Percentiles rank a stretch among this genome's conserved stretches.
Conservation (phyloP, 2,797 vertebrate species). For the Sebastes goodei region DNA sequence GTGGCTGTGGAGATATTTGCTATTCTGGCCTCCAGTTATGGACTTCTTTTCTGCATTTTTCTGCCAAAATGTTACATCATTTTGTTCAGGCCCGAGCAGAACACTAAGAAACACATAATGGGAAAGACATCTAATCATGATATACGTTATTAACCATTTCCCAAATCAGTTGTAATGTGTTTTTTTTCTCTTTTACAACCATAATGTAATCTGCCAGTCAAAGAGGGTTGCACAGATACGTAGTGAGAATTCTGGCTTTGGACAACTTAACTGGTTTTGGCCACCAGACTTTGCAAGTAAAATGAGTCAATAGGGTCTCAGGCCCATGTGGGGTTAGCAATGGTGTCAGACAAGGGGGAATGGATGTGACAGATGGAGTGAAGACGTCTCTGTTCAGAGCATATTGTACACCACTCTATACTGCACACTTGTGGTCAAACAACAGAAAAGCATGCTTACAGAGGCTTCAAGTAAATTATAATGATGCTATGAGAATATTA, state of each 20-base stretch:
- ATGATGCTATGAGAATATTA: background rate
- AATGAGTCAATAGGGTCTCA: background rate
- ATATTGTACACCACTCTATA: too few species aligned
- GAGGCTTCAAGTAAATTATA: background rate
- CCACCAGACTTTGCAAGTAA: background rate
- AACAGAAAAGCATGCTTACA: background rate
- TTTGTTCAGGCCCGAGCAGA: conserved; percentile 73
- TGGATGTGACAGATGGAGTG: too few species aligned
- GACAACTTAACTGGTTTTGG: background rate
- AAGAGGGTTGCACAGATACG: background rate
- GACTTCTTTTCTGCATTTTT: conserved; percentile 79
- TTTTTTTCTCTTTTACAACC: background rate
- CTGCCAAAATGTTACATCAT: conserved; percentile 81
- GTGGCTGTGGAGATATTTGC: conserved; percentile 83
- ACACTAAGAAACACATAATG: conserved; percentile 78
- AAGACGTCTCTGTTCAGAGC: too few species aligned
- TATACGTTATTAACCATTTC: conserved; percentile 14
- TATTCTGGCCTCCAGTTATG: conserved; percentile 79
- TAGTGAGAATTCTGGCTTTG: background rate
- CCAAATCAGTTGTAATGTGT: background rate
- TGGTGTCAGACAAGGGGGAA: background rate
- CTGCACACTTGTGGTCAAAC: too few species aligned
- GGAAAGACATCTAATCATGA: conserved; percentile 54
- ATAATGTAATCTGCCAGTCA: background rate
- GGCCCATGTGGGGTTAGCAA: background rate